Evolutionary conservation across 2,888 invertebrate genomes (phyloP).

Genomic region (Drosophila mettleri): DNA sequence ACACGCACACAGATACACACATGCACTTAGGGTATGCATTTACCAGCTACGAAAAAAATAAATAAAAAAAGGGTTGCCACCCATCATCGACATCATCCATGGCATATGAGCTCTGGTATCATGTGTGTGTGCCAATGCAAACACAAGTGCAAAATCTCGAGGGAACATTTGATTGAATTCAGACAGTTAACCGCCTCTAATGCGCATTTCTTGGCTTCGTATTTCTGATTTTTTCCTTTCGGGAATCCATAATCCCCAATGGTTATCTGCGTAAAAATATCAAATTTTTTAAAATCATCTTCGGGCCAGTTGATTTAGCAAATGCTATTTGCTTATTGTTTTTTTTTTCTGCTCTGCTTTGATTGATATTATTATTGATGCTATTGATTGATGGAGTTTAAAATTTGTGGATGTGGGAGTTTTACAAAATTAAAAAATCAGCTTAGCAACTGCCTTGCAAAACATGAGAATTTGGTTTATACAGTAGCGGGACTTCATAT

Average conservation of each 20-base stretch:
- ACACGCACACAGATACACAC: constrained; percentile 41
- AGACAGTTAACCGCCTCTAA: constrained; percentile 68
- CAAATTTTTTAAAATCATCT: constrained; percentile 74
- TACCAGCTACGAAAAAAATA: constrained; percentile 54
- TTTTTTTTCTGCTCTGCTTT: constrained; percentile 22
- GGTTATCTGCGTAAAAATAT: constrained; percentile 76
- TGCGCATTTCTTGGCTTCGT: constrained; percentile 67
- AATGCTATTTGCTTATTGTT: constrained; percentile 77
- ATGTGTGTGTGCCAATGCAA: constrained; percentile 74
- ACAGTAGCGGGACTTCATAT: constrained; percentile 38
- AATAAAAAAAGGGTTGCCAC: constrained; percentile 67
- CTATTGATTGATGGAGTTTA: constrained; percentile 57
- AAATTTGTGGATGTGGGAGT: constrained; percentile 53
- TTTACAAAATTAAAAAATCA: constrained; percentile 77
- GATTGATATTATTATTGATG: constrained; percentile 79
- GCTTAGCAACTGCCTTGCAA: constrained; percentile 58
- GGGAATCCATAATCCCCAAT: constrained; percentile 50
- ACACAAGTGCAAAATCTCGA: constrained; percentile 72
- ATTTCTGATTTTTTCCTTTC: constrained; percentile 14
- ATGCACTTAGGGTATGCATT: constrained; percentile 59
- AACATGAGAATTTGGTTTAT: constrained; percentile 58
- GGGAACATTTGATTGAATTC: constrained; percentile 81
- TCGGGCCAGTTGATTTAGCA: constrained; percentile 68
- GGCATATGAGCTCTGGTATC: constrained; percentile 52
- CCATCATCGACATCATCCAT: constrained; percentile 24